phyloP scores from a whole-genome alignment of 2,888 invertebrate genomes.

The Rhaphigaster nebulosa region DNA sequence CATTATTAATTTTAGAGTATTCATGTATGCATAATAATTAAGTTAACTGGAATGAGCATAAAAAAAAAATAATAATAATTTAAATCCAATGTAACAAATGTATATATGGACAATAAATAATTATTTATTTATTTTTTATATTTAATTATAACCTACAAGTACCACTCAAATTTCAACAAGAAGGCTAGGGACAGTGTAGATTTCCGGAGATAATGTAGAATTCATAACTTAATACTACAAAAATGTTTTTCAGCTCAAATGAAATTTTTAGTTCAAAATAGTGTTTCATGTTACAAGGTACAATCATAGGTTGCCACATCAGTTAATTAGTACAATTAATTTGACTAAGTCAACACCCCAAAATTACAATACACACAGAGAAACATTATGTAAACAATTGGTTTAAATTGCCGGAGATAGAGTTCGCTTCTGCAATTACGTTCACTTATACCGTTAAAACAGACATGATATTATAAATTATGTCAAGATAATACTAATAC shows the following conservation, averaged over 20 bases:
- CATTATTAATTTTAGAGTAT: too few relatives aligned
- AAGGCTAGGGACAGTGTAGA: too few relatives aligned
- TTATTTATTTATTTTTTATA: too few relatives aligned
- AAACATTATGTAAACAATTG: background rate
- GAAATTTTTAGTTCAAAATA: background rate
- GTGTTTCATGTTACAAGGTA: background rate
- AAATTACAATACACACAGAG: background rate
- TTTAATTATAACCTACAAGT: too few relatives aligned
- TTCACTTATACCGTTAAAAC: background rate
- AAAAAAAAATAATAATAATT: too few relatives aligned
- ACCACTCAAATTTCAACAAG: background rate
- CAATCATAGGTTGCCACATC: background rate
- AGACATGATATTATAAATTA: background rate
- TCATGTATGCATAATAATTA: too few relatives aligned
- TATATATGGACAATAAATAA: too few relatives aligned
- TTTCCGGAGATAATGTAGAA: too few relatives aligned
- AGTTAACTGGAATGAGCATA: too few relatives aligned
- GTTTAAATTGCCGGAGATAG: background rate
- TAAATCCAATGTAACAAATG: too few relatives aligned
- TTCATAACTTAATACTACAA: background rate
- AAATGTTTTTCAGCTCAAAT: background rate
- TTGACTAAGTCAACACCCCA: background rate
- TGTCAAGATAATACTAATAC: background rate
- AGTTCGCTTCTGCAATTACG: background rate
- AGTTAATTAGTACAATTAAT: background rate